Evolutionary conservation across 2,888 invertebrate species (phyloP).

Genomic region (Aromia moschata): DNA sequence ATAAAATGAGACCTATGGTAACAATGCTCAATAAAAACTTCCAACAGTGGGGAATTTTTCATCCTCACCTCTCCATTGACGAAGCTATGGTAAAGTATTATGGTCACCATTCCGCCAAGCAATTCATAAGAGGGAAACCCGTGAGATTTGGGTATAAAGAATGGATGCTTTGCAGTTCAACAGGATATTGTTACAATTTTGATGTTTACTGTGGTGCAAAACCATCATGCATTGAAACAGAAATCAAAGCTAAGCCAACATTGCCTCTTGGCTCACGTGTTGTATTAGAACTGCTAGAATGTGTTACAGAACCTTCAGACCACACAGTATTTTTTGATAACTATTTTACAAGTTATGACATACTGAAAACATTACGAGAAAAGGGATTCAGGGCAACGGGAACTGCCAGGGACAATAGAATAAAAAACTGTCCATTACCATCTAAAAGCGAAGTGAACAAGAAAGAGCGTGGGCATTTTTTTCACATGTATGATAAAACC

Average conservation of each 20-base stretch:
- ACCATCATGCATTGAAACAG: constrained; percentile 14
- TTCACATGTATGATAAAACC: constrained; percentile 15
- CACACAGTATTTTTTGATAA: constrained; percentile 5
- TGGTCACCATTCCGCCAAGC: constrained; percentile 43
- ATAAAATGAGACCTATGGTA: constrained; percentile 33
- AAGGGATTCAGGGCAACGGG: constrained; percentile 16
- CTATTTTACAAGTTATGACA: constrained; percentile 29
- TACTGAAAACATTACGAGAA: constrained; percentile 20
- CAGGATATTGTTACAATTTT: constrained; percentile 10
- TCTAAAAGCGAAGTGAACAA: background rate
- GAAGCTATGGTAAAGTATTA: constrained; percentile 47
- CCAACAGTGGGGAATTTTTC: constrained; percentile 41
- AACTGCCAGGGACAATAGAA: background rate
- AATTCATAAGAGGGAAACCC: constrained; percentile 4
- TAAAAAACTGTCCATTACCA: background rate
- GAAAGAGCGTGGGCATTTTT: background rate
- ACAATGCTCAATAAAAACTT: constrained; percentile 38
- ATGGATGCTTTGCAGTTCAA: constrained; percentile 11
- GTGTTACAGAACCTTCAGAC: background rate
- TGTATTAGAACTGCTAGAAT: background rate
- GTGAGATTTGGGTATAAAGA: constrained; percentile 9
- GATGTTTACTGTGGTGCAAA: constrained; percentile 35
- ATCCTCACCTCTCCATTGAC: constrained; percentile 42
- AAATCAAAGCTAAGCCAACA: background rate
- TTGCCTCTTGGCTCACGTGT: constrained; percentile 27